phyloP scores from a whole-genome alignment of 2,113 vertebrate species.

The Charina bottae region DNA sequence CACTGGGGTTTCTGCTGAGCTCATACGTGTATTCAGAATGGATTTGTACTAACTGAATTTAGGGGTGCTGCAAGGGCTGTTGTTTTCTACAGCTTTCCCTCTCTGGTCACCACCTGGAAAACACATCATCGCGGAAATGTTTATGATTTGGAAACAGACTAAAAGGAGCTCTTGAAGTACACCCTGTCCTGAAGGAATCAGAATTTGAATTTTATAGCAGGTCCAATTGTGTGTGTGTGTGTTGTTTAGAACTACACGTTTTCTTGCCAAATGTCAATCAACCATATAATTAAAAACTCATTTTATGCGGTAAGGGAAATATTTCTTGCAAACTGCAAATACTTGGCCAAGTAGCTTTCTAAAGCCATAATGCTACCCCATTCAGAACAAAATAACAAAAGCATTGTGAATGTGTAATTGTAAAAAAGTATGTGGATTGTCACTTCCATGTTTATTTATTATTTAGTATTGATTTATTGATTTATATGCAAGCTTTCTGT shows the following conservation, averaged over 20 bases:
- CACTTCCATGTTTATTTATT: not conserved
- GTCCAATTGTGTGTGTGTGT: not conserved
- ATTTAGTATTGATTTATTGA: not conserved
- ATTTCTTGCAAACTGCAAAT: not conserved
- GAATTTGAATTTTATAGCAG: not conserved
- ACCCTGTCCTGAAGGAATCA: constrained; percentile 4
- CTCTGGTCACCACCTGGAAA: constrained; percentile 12
- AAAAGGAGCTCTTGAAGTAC: not conserved
- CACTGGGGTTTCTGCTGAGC: not conserved
- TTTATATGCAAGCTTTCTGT: not conserved
- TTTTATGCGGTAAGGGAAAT: not conserved
- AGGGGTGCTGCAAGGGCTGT: not conserved
- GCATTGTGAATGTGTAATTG: not conserved
- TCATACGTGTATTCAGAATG: not conserved
- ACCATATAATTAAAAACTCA: not conserved
- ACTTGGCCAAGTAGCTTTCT: not conserved
- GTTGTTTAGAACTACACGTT: not conserved
- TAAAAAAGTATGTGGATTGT: not conserved
- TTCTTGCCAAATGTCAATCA: not conserved
- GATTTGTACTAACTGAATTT: not conserved
- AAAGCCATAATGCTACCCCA: not conserved
- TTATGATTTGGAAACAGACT: not conserved
- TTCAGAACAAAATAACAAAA: not conserved
- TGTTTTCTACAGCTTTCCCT: not conserved
- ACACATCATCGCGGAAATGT: not conserved